Evolutionary conservation across 2,888 invertebrate genomes (phyloP), one percentile per base, ranked within the genome.

Genomic region (Tachina fera): DNA sequence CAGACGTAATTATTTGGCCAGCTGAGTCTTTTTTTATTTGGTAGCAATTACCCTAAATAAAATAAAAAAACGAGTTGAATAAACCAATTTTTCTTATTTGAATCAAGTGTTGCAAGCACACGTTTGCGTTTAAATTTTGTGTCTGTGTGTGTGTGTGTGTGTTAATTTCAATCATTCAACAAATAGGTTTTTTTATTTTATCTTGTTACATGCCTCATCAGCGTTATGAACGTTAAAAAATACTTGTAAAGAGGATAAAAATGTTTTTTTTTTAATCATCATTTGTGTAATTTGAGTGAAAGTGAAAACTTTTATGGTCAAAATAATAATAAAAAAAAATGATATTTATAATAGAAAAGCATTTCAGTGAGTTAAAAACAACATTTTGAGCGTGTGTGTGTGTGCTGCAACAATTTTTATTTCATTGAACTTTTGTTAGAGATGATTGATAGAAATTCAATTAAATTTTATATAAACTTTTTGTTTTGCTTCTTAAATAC

Each of bases 381-480:
- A 45, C 45, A 45, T 22, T n/a, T 60, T 22, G 9, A 77, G 41
- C 22, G 39, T 53, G n/a, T 45, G n/a, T 45, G 39, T 53, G n/a
- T 45, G n/a, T 45, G 71, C 31, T 53, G 65, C 72, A 77, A 65
- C 72, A 77, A 61, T 81, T 77, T 82, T 56, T 70, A 78, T 82
- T 85, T 74, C 81, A 85, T 85, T 85, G 85, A 85, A 85, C 81
- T 78, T 78, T 31, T 82, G 60, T 78, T 78, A 68, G 60, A 58
- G 61, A 76, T 78, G 72, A 80, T 76, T 76, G 80, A 22, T 58
- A 49, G 70, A 82, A 70, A 82, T 78, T 78, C 85, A 85, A 85
- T 85, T 81, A 81, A 47, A 39, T 84, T 81, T 77, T 45, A 70
- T 45, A 70, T 16, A 56, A 58, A 16, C 22, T 63, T 67, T 60